Base-by-base conservation (phyloP, 2,888 invertebrate genomes). In the Agrochola lychnidis region DNA sequence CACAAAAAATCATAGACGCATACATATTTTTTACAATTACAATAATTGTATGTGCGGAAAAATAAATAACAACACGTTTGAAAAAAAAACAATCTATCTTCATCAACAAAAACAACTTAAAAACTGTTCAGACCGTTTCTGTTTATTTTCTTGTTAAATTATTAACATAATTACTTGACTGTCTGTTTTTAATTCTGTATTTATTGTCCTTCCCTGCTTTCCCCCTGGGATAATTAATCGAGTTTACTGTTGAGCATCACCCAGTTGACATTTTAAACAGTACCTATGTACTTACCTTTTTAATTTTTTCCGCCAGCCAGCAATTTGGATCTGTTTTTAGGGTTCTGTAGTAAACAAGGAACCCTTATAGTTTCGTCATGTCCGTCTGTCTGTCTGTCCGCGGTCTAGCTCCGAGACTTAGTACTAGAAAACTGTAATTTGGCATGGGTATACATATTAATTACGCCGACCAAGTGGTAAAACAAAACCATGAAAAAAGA, bases 61-160 rank as follows among this genome's bases (percentile, higher is more conserved):
- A n/a, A 1, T 25, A 61, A 36, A 70, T 30, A 36, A 36, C 36
- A 16, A 75, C 14, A 30, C 7, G 1, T 25, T 75, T 36, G 4
- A 48, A 56, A 75, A 12, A 30, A 76, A 57, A 48, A 30, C 53
- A 56, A 63, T 76, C 25, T 64, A 30, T 64, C 48, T 48, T 42
- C 6, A 7, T 14, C 4, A 53, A 48, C 16, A 75, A 76, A 63
- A 78, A 64, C 57, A 59, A 77, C 73, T 48, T 14, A 10, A 48
- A 40, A 64, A 71, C 5, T 76, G n/a, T 64, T 40, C 16, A 3
- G n/a, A 9, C 5, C 7, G 5, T 22, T 22, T 14, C 51, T 68
- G 78, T 68, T 78, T 53, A 61, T 78, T 78, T 53, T 67, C 61
- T 22, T 16, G 78, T 61, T 67, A 76, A 59, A 76, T 66, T 61